A percentile compares a stretch with the other conserved stretches of the same genome.
Conservation (phyloP, 1,140 invertebrate genomes). For the Drosophila kurseongensis region DNA sequence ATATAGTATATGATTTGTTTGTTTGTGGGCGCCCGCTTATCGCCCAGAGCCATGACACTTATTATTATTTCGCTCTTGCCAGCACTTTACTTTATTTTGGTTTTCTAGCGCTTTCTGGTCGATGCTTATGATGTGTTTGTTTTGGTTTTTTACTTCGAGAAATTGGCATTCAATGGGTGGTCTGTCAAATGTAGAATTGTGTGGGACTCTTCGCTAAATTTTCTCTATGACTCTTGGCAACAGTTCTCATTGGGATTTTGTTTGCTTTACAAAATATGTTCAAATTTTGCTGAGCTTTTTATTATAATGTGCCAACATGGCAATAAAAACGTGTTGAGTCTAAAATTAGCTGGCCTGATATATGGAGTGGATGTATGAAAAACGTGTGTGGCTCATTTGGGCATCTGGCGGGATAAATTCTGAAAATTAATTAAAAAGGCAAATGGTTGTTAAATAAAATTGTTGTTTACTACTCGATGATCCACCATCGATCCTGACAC, state of each 20-base stretch:
- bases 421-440: conserved; percentile 12
- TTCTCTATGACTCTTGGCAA: conserved; percentile 54
- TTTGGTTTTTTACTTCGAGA: conserved; percentile 35
- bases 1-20: conserved; percentile 22
- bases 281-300: conserved; percentile 11
- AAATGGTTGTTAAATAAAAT: conserved; percentile 4
- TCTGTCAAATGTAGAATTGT: conserved; percentile 29
- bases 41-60: conserved; percentile 51
- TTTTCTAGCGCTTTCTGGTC: conserved; percentile 64
- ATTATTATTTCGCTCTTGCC: conserved; percentile 28
- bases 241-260: conserved; percentile 20
- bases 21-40: conserved; percentile 58
- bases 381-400: conserved; percentile 22
- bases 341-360: conserved; percentile 38
- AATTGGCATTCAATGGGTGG: conserved; percentile 48
- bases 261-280: conserved; percentile 11
- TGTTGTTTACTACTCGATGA: not conserved
- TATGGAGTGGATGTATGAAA: conserved; percentile 20
- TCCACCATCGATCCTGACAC: conserved; percentile 4
- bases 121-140: conserved; percentile 24
- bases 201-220: conserved; percentile 12
- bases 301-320: too few relatives aligned
- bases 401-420: conserved; percentile 22
- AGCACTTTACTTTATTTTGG: conserved; percentile 32
- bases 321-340: conserved; percentile 59